Conservation (phyloP, 1,140 invertebrate species). For the Heliconius nattereri region DNA sequence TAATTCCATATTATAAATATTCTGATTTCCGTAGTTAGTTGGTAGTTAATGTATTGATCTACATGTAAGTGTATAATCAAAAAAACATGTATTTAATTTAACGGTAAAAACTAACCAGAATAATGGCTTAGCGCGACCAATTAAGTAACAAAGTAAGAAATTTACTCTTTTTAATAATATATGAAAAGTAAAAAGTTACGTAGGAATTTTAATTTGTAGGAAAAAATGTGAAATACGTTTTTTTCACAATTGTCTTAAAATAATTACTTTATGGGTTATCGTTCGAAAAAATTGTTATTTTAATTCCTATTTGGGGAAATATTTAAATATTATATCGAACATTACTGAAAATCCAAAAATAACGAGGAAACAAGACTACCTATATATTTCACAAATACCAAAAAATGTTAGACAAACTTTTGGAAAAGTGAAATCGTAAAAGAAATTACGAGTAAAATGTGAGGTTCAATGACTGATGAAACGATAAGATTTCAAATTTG, state of each 20-base stretch:
- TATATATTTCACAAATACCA: neutral
- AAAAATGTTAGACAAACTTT: neutral
- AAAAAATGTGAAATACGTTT: neutral
- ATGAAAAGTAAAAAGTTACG: no score
- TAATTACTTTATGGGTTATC: no score
- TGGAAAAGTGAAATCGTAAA: slow-evolving; percentile 19
- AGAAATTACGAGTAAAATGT: slow-evolving; percentile 24
- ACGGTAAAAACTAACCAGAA: slow-evolving; percentile 4
- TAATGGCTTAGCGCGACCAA: neutral
- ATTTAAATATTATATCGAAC: neutral
- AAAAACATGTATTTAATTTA: neutral
- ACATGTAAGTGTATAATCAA: neutral
- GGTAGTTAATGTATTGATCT: neutral
- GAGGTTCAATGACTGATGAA: slow-evolving; percentile 12
- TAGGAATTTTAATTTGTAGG: neutral
- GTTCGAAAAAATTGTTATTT: no score
- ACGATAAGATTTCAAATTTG: slow-evolving; percentile 26
- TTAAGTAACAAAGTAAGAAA: neutral
- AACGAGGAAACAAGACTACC: no score
- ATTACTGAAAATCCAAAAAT: neutral
- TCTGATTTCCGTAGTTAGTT: neutral
- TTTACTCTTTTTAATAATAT: neutral
- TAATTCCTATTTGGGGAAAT: no score
- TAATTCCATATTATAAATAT: neutral
- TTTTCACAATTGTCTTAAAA: no score